phyloP scores from a whole-genome alignment of 2,113 vertebrate species.

The Cochlearius cochlearius region DNA sequence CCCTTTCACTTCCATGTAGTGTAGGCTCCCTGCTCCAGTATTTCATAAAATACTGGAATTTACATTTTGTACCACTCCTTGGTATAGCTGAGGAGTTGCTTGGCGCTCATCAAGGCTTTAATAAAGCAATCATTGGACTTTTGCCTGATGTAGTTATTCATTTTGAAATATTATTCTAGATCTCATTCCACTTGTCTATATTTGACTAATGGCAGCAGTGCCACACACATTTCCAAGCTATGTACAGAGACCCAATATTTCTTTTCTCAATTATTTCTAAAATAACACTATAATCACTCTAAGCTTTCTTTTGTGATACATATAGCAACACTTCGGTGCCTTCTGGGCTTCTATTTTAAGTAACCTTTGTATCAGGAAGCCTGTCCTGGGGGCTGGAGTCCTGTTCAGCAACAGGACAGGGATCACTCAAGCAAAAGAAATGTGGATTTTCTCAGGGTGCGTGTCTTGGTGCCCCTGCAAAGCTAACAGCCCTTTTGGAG shows the following conservation, averaged over 20 bases:
- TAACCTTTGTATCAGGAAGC: background rate
- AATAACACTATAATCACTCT: slow-evolving; percentile 30
- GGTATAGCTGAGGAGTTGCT: background rate
- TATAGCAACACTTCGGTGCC: background rate
- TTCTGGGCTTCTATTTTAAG: background rate
- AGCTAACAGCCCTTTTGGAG: background rate
- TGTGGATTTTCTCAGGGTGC: background rate
- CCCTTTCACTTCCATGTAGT: background rate
- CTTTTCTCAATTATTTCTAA: slow-evolving; percentile 18
- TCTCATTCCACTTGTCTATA: slow-evolving; percentile 41
- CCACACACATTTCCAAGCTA: background rate
- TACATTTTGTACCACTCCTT: background rate
- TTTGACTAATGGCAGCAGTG: slow-evolving; percentile 25
- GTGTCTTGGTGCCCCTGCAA: background rate
- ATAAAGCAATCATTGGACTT: slow-evolving; percentile 58
- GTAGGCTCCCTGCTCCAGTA: background rate
- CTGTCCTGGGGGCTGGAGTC: background rate
- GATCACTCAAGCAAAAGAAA: background rate
- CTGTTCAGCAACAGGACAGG: background rate
- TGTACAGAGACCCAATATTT: slow-evolving; percentile 15
- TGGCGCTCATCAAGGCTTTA: slow-evolving; percentile 2
- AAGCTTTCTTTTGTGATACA: slow-evolving; percentile 2
- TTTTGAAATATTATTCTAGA: slow-evolving; percentile 57
- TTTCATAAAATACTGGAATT: background rate
- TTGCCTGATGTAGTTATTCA: slow-evolving; percentile 43